Base-by-base conservation (phyloP, 2,113 vertebrate genomes). In the Falco punctatus region DNA sequence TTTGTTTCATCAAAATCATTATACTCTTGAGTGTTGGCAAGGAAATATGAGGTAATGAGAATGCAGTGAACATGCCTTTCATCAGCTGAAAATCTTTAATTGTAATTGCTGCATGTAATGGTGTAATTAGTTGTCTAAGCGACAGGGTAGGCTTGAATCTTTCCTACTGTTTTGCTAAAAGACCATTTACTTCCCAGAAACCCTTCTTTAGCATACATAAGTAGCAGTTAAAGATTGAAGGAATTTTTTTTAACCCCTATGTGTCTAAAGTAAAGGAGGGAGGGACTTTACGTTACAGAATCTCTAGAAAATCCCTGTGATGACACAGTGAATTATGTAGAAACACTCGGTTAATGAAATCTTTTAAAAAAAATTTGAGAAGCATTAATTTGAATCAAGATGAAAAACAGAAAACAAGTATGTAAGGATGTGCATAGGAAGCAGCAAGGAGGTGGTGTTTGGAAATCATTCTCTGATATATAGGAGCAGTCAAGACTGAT, bases 51-150 rank as follows among this genome's bases (percentile, higher is more conserved):
- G 94, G 88, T 98, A 98, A 98, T 95, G 96, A 98, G 93, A 95
- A 97, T 86, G 89, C 92, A 97, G 70, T 21, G 94, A 98, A 97
- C 91, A 96, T 91, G 92, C 67, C 89, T 97, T 98, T 98, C 97
- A 98, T 98, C 95, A 97, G 87, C 93, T 97, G 96, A 98, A 97
- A 98, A 97, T 98, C 97, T 98, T 98, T 97, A 98, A 98, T 98
- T 98, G 96, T 98, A 98, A 98, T 98, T 98, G 97, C 98, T 96
- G 95, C 78, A 96, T 96, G 96, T 97, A 98, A 98, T 97, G 79
- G 93, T 97, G 84, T 97, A 98, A 98, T 98, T 98, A 98, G 97
- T 94, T 96, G 92, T 97, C 96, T 97, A 97, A 96, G 90, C 97
- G 95, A 97, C 92, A 98, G 77, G 89, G 98, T 97, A 95, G 94